Base-by-base conservation (phyloP, 2,113 vertebrate species). In the Struthidea cinerea region DNA sequence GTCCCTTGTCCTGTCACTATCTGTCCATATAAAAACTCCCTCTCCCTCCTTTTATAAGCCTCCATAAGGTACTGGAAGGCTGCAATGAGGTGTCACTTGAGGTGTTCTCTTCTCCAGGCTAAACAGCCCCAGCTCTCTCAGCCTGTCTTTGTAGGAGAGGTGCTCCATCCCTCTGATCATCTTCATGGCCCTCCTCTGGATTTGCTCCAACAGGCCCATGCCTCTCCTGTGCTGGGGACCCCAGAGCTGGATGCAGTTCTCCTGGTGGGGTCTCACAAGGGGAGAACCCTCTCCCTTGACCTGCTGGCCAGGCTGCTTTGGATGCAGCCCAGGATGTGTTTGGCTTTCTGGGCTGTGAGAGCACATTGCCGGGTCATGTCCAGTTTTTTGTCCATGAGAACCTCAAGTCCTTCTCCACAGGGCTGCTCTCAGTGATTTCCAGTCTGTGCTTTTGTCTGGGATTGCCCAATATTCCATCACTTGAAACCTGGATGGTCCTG, bases 331-430 rank as follows among this genome's bases (percentile, higher is more conserved):
- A 55, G 26, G 12, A 19, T 49, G 41, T 41, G 30, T 61, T 69
- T 90, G 70, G 41, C 30, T 26, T 61, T 89, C n/a, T 76, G 30
- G 30, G 14, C 47, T 61, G 7, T 13, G 9, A 61, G 21, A 7
- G 5, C 55, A 20, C 49, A 28, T 19, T 33, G 35, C 22, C 0
- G 0, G 7, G 41, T 69, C 42, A 16, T 20, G 32, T 69, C 41
- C n/a, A 49, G 7, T 13, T 69, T 28, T 69, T 22, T 23, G 16
- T 56, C 26, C 30, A 13, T 59, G 63, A 83, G n/a, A 83, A 9
- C 3, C 24, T 3, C 41, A 33, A 42, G 41, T 61, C 63, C 55
- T 61, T 55, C 24, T 41, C n/a, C 56, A 18, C 12, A 42, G 17
- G 22, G 26, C 12, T 69, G 35, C 10, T 56, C 8, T 49, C 49